These are phyloP conservation scores for Mizuhopecten yessoensis DNA, from an alignment of 1,140 invertebrate genomes.

Conservation along the genomic window DNA sequence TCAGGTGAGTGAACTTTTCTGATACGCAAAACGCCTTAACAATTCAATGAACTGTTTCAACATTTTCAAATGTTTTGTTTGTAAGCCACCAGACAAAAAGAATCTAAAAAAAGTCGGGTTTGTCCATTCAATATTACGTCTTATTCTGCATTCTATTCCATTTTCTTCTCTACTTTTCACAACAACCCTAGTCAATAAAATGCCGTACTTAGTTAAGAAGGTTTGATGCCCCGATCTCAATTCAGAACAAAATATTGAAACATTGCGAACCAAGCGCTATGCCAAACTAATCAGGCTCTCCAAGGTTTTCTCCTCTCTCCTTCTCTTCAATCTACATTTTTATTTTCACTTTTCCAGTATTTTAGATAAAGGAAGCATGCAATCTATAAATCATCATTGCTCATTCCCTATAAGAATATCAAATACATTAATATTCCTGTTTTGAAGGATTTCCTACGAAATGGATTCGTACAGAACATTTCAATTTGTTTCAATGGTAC, in stretches of 20 bases:
- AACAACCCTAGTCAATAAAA: too few relatives aligned
- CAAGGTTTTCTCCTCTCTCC: not conserved
- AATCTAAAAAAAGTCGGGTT: too few relatives aligned
- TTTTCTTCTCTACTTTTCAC: too few relatives aligned
- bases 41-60: too few relatives aligned
- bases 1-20: too few relatives aligned
- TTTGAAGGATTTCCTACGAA: not conserved
- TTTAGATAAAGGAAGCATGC: not conserved
- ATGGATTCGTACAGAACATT: not conserved
- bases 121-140: too few relatives aligned
- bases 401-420: slow-evolving; percentile 1
- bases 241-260: not conserved
- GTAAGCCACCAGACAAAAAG: too few relatives aligned
- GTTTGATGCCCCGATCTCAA: not conserved
- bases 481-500: slow-evolving; percentile 34
- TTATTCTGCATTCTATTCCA: too few relatives aligned
- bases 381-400: not conserved
- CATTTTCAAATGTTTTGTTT: too few relatives aligned
- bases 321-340: slow-evolving; percentile 5
- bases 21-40: too few relatives aligned
- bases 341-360: not conserved
- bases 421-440: not conserved
- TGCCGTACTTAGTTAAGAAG: too few relatives aligned
- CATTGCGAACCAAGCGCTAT: not conserved
- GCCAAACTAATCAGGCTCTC: not conserved